phyloP scores from a whole-genome alignment of 2,888 invertebrate species.

The Stramonita haemastoma region DNA sequence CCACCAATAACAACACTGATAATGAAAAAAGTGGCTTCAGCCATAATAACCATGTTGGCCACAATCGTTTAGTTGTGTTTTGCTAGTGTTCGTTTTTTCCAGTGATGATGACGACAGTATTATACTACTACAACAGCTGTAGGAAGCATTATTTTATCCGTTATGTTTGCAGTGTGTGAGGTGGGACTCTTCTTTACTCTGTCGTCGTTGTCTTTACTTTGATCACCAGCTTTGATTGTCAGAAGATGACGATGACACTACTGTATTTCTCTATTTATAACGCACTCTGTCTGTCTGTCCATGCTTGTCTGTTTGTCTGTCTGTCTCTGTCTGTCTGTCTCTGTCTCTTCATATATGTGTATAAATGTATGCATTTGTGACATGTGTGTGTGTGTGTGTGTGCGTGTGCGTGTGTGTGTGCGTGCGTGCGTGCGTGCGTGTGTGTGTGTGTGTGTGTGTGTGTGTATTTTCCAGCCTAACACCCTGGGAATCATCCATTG shows the following conservation, averaged over 20 bases:
- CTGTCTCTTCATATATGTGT: no score
- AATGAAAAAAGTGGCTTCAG: not conserved
- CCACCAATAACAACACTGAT: not conserved
- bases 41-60: not conserved
- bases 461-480: not conserved
- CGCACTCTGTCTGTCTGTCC: no score
- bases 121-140: not conserved
- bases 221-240: no score
- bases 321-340: no score
- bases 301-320: no score
- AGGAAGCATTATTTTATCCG: not conserved
- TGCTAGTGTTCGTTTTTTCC: not conserved
- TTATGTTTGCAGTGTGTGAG: not conserved
- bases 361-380: no score
- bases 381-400: not conserved
- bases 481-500: no score
- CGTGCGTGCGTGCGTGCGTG: not conserved
- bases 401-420: not conserved
- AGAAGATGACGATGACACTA: no score
- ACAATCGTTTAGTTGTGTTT: not conserved
- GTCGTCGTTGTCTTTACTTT: no score
- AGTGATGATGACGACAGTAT: not conserved
- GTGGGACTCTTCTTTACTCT: not conserved
- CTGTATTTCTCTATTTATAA: no score
- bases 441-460: not conserved